These are phyloP conservation scores for Pseudobourletiella spinata DNA, from an alignment of 1,140 invertebrate genomes.

Conservation along the genomic window DNA sequence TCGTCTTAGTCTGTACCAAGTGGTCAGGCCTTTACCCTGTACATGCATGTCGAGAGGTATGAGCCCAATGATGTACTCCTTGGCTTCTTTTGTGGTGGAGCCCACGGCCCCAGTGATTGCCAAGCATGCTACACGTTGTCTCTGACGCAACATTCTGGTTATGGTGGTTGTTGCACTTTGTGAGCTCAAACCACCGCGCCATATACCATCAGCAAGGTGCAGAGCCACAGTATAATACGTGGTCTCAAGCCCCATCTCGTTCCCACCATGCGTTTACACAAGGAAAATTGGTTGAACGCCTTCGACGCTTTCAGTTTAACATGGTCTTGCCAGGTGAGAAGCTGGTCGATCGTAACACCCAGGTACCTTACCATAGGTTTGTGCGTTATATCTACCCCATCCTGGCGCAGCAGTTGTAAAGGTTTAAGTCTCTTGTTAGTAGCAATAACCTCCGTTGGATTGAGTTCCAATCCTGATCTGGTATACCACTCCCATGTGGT, in stretches of 20 bases:
- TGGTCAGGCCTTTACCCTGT: neutral
- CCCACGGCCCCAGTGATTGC: neutral
- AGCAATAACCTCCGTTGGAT: too few relatives aligned
- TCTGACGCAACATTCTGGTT: too few relatives aligned
- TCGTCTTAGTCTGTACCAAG: neutral
- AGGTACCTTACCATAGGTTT: too few relatives aligned
- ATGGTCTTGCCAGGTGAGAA: neutral
- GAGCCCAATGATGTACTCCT: neutral
- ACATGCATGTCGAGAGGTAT: neutral
- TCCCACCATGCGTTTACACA: neutral
- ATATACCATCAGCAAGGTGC: neutral
- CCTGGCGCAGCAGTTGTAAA: too few relatives aligned
- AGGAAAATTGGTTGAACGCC: neutral
- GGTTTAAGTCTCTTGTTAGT: too few relatives aligned
- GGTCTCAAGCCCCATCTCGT: neutral
- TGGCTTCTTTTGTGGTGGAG: neutral
- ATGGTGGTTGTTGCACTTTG: neutral
- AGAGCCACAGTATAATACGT: neutral
- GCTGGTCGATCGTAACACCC: neutral
- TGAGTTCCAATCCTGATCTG: too few relatives aligned
- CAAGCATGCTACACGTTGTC: neutral
- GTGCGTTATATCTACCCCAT: too few relatives aligned
- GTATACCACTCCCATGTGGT: constrained; percentile 11
- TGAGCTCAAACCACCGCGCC: neutral
- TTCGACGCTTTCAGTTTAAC: neutral